phyloP scores from a whole-genome alignment of 2,888 invertebrate genomes.

The Leptopilina myrica region DNA sequence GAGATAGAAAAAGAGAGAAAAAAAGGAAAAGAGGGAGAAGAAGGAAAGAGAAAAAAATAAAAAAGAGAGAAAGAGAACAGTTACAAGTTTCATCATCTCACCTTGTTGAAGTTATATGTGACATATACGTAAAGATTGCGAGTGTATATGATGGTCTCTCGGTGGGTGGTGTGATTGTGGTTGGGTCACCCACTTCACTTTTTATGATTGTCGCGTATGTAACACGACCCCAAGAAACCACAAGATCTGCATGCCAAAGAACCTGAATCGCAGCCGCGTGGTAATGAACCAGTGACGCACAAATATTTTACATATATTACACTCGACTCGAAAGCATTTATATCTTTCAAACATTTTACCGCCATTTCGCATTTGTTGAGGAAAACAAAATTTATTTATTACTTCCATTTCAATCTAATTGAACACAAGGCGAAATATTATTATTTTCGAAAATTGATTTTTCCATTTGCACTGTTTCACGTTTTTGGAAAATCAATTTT shows the following conservation, averaged over 20 bases:
- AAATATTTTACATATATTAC: not conserved
- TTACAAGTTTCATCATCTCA: conserved; percentile 37
- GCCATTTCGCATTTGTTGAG: too few species aligned
- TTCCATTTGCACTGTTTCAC: too few species aligned
- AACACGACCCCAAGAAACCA: conserved; percentile 57
- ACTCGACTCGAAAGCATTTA: too few species aligned
- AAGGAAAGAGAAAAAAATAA: too few species aligned
- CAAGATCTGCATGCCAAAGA: conserved; percentile 55
- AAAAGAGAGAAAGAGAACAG: not conserved
- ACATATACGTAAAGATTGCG: not conserved
- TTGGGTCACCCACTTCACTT: conserved; percentile 66
- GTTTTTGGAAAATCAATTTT: too few species aligned
- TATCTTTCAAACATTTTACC: too few species aligned
- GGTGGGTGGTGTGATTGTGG: conserved; percentile 49
- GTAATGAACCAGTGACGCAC: conserved; percentile 30
- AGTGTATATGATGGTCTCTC: not conserved
- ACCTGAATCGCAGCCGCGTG: conserved; percentile 42
- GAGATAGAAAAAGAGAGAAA: too few species aligned
- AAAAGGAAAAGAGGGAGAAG: too few species aligned
- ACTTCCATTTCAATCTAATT: too few species aligned
- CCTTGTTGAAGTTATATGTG: conserved; percentile 30
- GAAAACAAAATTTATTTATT: too few species aligned
- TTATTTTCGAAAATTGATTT: too few species aligned
- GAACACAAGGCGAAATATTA: too few species aligned
- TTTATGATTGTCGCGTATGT: conserved; percentile 70